Conservation (phyloP, 2,888 invertebrate genomes). For the Ectemnius lituratus region DNA sequence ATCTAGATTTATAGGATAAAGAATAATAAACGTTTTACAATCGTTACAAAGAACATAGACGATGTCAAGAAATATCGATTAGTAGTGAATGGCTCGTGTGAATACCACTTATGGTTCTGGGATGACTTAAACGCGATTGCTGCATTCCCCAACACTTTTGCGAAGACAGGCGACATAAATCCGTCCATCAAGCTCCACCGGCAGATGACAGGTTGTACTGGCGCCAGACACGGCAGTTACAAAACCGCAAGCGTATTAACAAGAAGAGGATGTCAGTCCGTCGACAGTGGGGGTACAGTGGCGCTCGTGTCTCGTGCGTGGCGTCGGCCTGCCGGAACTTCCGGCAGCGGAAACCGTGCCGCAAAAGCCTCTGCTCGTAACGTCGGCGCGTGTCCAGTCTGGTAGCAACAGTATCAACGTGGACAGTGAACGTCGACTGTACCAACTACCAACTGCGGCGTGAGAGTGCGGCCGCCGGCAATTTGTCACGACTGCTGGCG, state of each 20-base stretch:
- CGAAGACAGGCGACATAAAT: not conserved
- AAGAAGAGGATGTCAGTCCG: constrained; percentile 38
- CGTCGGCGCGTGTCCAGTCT: constrained; percentile 26
- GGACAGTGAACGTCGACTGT: constrained; percentile 35
- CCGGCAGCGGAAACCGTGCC: constrained; percentile 41
- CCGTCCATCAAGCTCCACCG: not conserved
- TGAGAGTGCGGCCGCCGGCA: constrained; percentile 61
- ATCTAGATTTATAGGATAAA: too few relatives aligned
- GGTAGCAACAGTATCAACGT: constrained; percentile 34
- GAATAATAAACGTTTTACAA: too few relatives aligned
- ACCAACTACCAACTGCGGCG: constrained; percentile 32
- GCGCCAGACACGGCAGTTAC: constrained; percentile 24
- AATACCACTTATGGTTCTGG: not conserved
- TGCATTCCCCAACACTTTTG: not conserved
- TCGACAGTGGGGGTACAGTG: constrained; percentile 3
- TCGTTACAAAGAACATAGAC: too few relatives aligned
- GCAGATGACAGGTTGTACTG: constrained; percentile 20
- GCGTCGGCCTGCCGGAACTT: constrained; percentile 44
- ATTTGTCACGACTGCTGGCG: constrained; percentile 73
- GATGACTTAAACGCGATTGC: not conserved
- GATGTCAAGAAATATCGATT: too few relatives aligned
- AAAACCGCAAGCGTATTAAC: constrained; percentile 41
- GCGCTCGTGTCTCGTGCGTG: constrained; percentile 17
- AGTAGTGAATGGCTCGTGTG: too few relatives aligned
- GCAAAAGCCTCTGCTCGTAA: constrained; percentile 28